Evolutionary conservation across 2,888 invertebrate species (phyloP).

Genomic region (Chydorus sphaericus): DNA sequence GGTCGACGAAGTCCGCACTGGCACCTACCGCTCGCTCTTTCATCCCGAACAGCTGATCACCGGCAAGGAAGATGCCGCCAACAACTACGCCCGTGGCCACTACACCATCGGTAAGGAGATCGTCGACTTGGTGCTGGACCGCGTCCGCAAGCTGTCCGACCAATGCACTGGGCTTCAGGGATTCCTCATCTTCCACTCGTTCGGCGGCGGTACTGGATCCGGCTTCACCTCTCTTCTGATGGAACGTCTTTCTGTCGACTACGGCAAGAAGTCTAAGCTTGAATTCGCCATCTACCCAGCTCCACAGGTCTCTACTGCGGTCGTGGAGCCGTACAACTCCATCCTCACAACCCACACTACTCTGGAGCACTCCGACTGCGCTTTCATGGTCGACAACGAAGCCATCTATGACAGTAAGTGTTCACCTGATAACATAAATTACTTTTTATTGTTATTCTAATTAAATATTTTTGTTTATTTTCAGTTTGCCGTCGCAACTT

Average conservation of each 20-base stretch:
- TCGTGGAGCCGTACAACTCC: constrained; percentile 41
- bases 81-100: constrained; percentile 94
- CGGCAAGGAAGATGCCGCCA: constrained; percentile 93
- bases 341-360: constrained; percentile 40
- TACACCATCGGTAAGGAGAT: constrained; percentile 70
- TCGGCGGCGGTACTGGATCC: constrained; percentile 34
- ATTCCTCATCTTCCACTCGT: constrained; percentile 29
- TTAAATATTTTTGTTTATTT: too few species aligned
- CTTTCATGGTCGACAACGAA: constrained; percentile 43
- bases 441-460: too few species aligned
- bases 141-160: constrained; percentile 32
- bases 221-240: constrained; percentile 39
- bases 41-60: constrained; percentile 95
- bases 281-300: constrained; percentile 39
- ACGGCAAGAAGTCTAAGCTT: constrained; percentile 38
- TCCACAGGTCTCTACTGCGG: constrained; percentile 37
- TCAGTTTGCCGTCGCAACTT: constrained; percentile 48
- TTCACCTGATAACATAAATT: too few species aligned
- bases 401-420: constrained; percentile 78
- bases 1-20: constrained; percentile 81
- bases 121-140: constrained; percentile 32
- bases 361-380: constrained; percentile 37
- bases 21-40: constrained; percentile 88
- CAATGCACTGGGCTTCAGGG: constrained; percentile 35
- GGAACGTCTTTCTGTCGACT: constrained; percentile 37